Evolutionary conservation across 2,113 vertebrate genomes (phyloP).

Genomic region (Ranitomeya variabilis): DNA sequence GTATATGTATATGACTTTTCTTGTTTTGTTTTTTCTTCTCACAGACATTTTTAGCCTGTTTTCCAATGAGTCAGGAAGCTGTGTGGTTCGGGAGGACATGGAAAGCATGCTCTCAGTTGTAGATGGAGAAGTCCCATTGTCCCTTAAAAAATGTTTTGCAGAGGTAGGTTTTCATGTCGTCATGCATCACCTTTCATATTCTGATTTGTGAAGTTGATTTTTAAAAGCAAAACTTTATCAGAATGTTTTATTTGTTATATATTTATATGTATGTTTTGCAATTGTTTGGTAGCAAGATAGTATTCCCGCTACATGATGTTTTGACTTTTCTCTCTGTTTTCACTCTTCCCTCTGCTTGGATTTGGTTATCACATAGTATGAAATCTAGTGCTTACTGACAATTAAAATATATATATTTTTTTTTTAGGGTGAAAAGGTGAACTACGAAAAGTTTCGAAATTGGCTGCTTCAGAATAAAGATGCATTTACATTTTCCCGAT

Average conservation of each 20-base stretch:
- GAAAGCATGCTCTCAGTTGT: constrained; percentile 90
- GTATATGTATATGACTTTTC: no score
- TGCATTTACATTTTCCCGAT: constrained; percentile 94
- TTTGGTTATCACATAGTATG: background rate
- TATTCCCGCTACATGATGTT: background rate
- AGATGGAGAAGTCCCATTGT: constrained; percentile 90
- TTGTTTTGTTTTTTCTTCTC: background rate
- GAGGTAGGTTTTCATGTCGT: constrained; percentile 76
- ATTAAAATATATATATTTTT: constrained; percentile 19
- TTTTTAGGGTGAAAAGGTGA: constrained; percentile 92
- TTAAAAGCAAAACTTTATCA: background rate
- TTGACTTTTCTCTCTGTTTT: background rate
- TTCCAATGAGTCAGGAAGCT: constrained; percentile 90
- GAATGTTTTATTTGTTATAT: background rate
- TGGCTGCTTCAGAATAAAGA: constrained; percentile 97
- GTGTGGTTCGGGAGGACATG: constrained; percentile 91
- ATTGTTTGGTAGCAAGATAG: background rate
- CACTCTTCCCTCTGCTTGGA: background rate
- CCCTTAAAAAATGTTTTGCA: constrained; percentile 90
- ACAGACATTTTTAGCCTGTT: constrained; percentile 99
- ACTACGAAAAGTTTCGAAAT: constrained; percentile 94
- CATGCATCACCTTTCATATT: background rate
- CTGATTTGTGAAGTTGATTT: background rate
- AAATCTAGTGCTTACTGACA: background rate
- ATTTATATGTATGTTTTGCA: no score